Percentiles rank a stretch among this genome's conserved stretches.
These are phyloP conservation scores for Athetis lepigone DNA, from an alignment of 2,888 invertebrate genomes.

Conservation along the genomic window DNA sequence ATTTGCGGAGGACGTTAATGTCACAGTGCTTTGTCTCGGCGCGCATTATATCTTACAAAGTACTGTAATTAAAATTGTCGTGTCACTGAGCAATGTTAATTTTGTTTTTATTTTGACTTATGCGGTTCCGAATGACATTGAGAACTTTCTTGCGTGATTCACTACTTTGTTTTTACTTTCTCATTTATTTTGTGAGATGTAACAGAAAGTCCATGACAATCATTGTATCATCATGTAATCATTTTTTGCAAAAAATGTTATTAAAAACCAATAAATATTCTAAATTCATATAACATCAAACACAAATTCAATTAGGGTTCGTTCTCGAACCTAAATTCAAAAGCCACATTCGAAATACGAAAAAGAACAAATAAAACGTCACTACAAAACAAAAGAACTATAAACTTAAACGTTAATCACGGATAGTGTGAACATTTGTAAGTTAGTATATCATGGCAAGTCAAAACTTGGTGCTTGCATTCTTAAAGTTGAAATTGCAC, in stretches of 20 bases:
- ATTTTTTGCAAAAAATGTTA: not conserved
- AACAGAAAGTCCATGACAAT: not conserved
- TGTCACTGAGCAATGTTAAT: slow-evolving; percentile 69
- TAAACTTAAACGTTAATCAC: slow-evolving; percentile 73
- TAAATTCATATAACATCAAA: slow-evolving; percentile 21
- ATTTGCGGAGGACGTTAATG: slow-evolving; percentile 86
- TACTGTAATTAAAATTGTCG: slow-evolving; percentile 83
- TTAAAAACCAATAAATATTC: not conserved
- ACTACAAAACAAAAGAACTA: slow-evolving; percentile 43
- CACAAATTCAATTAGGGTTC: slow-evolving; percentile 29
- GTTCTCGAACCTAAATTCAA: slow-evolving; percentile 19
- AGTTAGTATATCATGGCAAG: slow-evolving; percentile 86
- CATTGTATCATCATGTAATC: not conserved
- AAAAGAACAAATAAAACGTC: slow-evolving; percentile 14
- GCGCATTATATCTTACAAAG: slow-evolving; percentile 84
- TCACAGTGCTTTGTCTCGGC: slow-evolving; percentile 81
- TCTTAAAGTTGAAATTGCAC: slow-evolving; percentile 90
- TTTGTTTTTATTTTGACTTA: slow-evolving; percentile 62
- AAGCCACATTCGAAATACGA: slow-evolving; percentile 17
- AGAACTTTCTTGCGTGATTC: slow-evolving; percentile 6
- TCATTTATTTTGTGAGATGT: not conserved
- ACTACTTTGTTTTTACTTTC: not conserved
- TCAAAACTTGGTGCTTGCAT: slow-evolving; percentile 89
- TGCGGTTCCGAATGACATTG: slow-evolving; percentile 8
- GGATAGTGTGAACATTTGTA: slow-evolving; percentile 76